A percentile compares a stretch with the other conserved stretches of the same genome.
phyloP scores from a whole-genome alignment of 2,888 invertebrate genomes.

The Ctena decussata region DNA sequence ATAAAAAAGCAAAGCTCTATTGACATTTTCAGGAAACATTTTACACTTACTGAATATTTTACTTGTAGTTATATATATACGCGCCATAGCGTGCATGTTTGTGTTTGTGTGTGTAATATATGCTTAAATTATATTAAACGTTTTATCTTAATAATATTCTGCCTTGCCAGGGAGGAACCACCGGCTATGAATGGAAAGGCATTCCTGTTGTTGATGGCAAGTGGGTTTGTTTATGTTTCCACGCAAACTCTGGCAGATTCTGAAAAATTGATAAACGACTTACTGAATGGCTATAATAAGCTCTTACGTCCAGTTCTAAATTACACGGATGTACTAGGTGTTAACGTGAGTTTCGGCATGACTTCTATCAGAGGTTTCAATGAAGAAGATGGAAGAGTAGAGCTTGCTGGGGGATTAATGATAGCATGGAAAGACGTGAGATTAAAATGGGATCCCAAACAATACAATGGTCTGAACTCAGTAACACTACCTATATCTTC shows the following conservation, averaged over 20 bases:
- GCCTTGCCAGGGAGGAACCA: too few species aligned
- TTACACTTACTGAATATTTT: too few species aligned
- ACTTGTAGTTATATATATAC: too few species aligned
- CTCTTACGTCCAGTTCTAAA: neutral
- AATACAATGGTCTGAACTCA: neutral
- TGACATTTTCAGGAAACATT: too few species aligned
- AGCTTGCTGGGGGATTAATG: neutral
- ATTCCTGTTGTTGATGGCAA: too few species aligned
- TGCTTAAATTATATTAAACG: too few species aligned
- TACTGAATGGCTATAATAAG: neutral
- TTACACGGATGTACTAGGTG: neutral
- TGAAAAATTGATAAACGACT: neutral
- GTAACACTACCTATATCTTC: neutral
- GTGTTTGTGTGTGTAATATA: too few species aligned
- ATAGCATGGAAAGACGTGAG: neutral
- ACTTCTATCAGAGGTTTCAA: neutral
- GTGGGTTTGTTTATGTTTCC: too few species aligned
- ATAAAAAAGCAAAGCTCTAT: too few species aligned
- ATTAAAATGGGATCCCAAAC: neutral
- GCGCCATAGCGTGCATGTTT: too few species aligned
- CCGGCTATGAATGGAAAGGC: too few species aligned
- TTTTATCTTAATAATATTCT: too few species aligned
- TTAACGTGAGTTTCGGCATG: neutral
- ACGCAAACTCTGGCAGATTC: neutral
- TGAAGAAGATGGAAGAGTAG: neutral